Base-by-base conservation (phyloP, 1,140 invertebrate species). In the Aphelenchoides avenae region DNA sequence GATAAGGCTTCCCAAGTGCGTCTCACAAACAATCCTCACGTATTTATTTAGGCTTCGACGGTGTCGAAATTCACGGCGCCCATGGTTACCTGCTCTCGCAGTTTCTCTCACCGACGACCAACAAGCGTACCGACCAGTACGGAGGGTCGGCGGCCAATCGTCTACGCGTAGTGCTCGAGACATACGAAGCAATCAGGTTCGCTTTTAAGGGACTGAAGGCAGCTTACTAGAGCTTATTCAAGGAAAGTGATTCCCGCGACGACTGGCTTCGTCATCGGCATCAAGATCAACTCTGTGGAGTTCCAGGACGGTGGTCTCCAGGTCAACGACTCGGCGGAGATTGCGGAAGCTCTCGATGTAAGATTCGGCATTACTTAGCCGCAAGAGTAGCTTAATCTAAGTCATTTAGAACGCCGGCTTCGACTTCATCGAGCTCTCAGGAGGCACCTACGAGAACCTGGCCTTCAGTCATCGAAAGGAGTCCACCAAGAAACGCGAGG, bases 71-170 rank as follows among this genome's bases (percentile, higher is more conserved):
- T 4, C 70, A 72, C 40, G 71, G 52, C 22, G 70, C 70, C 18
- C 70, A 72, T 46, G 70, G 70, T 9, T 73, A 73, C 39, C 57
- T 73, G 0, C 26, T 73, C 2, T 42, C 68, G 7, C 60, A n/a
- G n/a, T n/a, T n/a, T n/a, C n/a, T n/a, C n/a, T n/a, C n/a, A n/a
- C n/a, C n/a, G n/a, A n/a, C n/a, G n/a, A n/a, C n/a, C n/a, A n/a
- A n/a, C n/a, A n/a, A n/a, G n/a, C n/a, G n/a, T n/a, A n/a, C n/a
- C n/a, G n/a, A n/a, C n/a, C n/a, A n/a, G n/a, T n/a, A n/a, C n/a
- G n/a, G n/a, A n/a, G n/a, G n/a, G n/a, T n/a, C 50, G 18, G 20
- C 60, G 11, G 37, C 58, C 11, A 72, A 72, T 52, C 52, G 72
- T 24, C 46, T 53, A n/a, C 46, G 72, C 22, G 57, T 67, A 26